Evolutionary conservation across 1,140 invertebrate genomes (phyloP).

Genomic region (Phocides pigmalion): DNA sequence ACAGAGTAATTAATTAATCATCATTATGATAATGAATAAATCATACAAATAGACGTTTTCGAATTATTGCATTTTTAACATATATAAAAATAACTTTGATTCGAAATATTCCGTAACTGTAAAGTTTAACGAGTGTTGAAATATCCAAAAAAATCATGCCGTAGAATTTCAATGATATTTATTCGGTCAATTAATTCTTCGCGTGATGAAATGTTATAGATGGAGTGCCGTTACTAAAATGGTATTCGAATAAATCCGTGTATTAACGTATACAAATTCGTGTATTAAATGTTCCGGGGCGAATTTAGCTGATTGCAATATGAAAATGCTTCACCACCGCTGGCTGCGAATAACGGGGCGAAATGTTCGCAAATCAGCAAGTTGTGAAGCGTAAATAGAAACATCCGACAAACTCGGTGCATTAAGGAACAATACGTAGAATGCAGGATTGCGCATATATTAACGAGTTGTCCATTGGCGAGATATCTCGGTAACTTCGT

Average conservation of each 20-base stretch:
- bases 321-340: neutral
- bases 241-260: slow-evolving; percentile 14
- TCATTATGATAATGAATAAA: too few relatives aligned
- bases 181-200: slow-evolving; percentile 24
- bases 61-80: too few relatives aligned
- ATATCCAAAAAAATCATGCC: slow-evolving; percentile 21
- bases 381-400: slow-evolving; percentile 65
- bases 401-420: slow-evolving; percentile 64
- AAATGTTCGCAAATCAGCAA: slow-evolving; percentile 51
- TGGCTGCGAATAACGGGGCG: neutral
- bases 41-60: too few relatives aligned
- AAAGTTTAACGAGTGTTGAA: neutral
- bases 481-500: slow-evolving; percentile 76
- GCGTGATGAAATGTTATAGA: slow-evolving; percentile 10
- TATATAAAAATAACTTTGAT: neutral
- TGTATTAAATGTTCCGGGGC: slow-evolving; percentile 6
- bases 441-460: slow-evolving; percentile 76
- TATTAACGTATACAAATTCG: neutral
- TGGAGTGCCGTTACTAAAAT: slow-evolving; percentile 2
- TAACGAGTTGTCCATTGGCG: slow-evolving; percentile 81
- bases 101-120: neutral
- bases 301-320: slow-evolving; percentile 13
- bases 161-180: slow-evolving; percentile 5
- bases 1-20: too few relatives aligned
- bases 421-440: slow-evolving; percentile 78